These are phyloP conservation scores for Epinephelus cyanopodus DNA, from an alignment of 2,113 vertebrate species.

Conservation along the genomic window DNA sequence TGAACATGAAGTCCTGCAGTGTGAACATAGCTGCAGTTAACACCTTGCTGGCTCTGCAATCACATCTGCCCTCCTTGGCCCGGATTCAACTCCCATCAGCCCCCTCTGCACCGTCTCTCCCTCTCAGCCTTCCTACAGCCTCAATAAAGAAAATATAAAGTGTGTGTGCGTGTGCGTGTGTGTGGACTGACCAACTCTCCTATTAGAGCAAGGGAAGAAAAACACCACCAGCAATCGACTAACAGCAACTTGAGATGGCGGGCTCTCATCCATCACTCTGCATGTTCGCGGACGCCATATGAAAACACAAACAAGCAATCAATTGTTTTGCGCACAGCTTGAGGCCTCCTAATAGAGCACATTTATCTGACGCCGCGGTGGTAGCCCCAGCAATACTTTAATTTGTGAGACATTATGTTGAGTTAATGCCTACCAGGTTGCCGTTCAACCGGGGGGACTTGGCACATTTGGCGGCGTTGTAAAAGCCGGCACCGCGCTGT, in stretches of 20 bases:
- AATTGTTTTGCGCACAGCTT: slow-evolving; percentile 80
- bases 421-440: slow-evolving; percentile 83
- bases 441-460: slow-evolving; percentile 72
- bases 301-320: slow-evolving; percentile 84
- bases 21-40: slow-evolving; percentile 49
- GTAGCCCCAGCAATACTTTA: slow-evolving; percentile 81
- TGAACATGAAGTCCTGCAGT: slow-evolving; percentile 15
- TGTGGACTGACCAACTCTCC: slow-evolving; percentile 42
- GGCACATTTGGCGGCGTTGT: slow-evolving; percentile 63
- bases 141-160: slow-evolving; percentile 60
- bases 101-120: slow-evolving; percentile 21
- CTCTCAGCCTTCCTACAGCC: slow-evolving; percentile 48
- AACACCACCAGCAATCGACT: slow-evolving; percentile 63
- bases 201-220: slow-evolving; percentile 48
- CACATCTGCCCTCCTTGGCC: slow-evolving; percentile 50
- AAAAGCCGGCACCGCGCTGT: slow-evolving; percentile 40
- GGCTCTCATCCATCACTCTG: slow-evolving; percentile 77
- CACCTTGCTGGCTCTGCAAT: slow-evolving; percentile 50
- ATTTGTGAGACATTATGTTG: slow-evolving; percentile 84
- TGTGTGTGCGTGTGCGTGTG: slow-evolving; percentile 5
- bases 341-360: slow-evolving; percentile 79
- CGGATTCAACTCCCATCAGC: slow-evolving; percentile 55
- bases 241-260: slow-evolving; percentile 67
- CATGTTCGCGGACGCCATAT: slow-evolving; percentile 68
- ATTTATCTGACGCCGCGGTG: slow-evolving; percentile 79